A percentile compares a stretch with the other conserved stretches of the same genome.
These are phyloP conservation scores for Remorina albescens DNA, from an alignment of 2,797 vertebrate genomes.

Conservation along the genomic window DNA sequence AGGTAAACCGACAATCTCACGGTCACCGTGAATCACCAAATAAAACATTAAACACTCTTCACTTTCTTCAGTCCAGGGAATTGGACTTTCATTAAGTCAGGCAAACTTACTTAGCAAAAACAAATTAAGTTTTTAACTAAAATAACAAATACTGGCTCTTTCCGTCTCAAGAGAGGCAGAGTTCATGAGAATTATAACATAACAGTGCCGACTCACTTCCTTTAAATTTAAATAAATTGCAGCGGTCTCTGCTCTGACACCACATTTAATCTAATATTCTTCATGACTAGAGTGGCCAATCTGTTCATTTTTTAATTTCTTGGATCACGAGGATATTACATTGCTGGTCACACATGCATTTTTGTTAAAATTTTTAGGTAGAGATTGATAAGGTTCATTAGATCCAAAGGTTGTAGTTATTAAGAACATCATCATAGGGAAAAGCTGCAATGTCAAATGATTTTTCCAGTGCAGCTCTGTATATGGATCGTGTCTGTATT, in stretches of 20 bases:
- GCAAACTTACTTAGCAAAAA: conserved; percentile 3
- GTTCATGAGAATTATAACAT: conserved; percentile 19
- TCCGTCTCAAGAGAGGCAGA: conserved; percentile 17
- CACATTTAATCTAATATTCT: conserved; percentile 50
- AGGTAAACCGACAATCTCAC: conserved; percentile 22
- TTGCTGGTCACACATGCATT: conserved; percentile 15
- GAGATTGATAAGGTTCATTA: conserved; percentile 43
- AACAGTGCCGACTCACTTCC: background rate
- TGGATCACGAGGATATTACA: conserved; percentile 30
- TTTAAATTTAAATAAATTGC: conserved; percentile 39
- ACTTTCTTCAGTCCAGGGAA: background rate
- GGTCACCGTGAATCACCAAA: conserved; percentile 19
- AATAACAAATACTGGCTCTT: conserved; percentile 10
- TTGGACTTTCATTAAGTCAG: conserved; percentile 10
- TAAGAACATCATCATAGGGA: no score
- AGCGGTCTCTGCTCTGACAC: conserved; percentile 18
- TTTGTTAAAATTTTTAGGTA: conserved; percentile 24
- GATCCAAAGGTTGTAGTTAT: conserved; percentile 12
- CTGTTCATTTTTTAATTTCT: conserved; percentile 49
- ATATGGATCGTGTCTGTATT: no score
- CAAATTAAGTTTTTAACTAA: conserved; percentile 15
- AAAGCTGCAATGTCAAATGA: no score
- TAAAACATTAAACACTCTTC: conserved; percentile 1
- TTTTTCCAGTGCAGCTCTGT: no score
- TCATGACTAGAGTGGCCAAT: conserved; percentile 4